Base-by-base conservation (phyloP, 2,113 vertebrate genomes). In the Apodemus sylvaticus region DNA sequence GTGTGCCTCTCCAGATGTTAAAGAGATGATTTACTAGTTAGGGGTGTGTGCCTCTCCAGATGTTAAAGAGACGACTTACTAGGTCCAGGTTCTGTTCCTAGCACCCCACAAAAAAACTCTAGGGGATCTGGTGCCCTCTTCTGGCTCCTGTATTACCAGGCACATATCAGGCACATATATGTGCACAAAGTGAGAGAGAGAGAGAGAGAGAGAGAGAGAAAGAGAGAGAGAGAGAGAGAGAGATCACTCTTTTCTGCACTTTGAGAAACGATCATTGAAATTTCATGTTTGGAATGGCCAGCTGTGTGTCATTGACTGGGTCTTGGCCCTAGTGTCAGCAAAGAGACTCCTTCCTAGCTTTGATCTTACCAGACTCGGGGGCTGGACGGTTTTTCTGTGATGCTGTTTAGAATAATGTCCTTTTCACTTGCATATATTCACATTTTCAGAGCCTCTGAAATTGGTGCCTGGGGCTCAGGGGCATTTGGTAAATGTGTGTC, bases 401-500 rank as follows among this genome's bases (percentile, higher is more conserved):
- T 62, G 55, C 73, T 74, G 3, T 78, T 95, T 53, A 96, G 48
- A 76, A 58, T 22, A 92, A 86, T 58, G 48, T 39, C 39, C 45
- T 70, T 55, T 36, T 70, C 58, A n/a, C 45, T 39, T 22, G 81
- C 36, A n/a, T 22, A 20, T 14, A 16, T 62, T 5, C 16, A 2
- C 45, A 16, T 7, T 17, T 24, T 39, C 71, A 66, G 19, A 12
- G 10, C 51, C 89, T 93, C 10, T 89, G 86, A 89, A 94, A 76
- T 73, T 22, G 45, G 64, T 51, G 93, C 51, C 39, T 8, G 9
- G 7, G 92, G 68, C 90, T 93, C 68, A 83, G 78, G 85, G 92
- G 94, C 93, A 86, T 53, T 92, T 51, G 53, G 91, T 79, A 93
- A 95, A 94, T 86, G 53, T 93, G 92, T 96, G 77, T 96, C 76